phyloP scores from a whole-genome alignment of 1,140 invertebrate genomes.

The Melitaea cinxia region DNA sequence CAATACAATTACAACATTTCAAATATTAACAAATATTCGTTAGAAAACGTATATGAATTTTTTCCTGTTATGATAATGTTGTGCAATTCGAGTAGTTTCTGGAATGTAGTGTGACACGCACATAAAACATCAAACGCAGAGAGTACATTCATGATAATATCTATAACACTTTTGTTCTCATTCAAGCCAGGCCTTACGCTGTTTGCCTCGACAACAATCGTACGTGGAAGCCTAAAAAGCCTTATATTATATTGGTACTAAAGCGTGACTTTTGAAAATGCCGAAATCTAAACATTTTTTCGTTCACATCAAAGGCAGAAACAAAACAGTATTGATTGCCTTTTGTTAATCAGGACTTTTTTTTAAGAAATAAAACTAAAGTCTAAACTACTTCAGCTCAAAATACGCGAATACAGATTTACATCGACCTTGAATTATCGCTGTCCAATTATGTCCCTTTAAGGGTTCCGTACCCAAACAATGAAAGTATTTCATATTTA shows the following conservation, averaged over 20 bases:
- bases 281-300: constrained; percentile 12
- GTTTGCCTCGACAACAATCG: neutral
- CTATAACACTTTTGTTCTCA: neutral
- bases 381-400: neutral
- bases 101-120: neutral
- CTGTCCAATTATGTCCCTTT: too few species aligned
- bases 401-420: neutral
- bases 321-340: constrained; percentile 42
- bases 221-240: constrained; percentile 17
- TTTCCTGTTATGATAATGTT: neutral
- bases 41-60: too few species aligned
- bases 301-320: constrained; percentile 35
- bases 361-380: neutral
- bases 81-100: neutral
- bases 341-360: neutral
- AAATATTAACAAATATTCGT: too few species aligned
- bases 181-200: neutral
- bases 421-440: neutral
- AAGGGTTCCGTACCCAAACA: too few species aligned
- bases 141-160: neutral
- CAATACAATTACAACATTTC: neutral
- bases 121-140: constrained; percentile 6
- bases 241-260: constrained; percentile 13
- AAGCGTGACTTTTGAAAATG: constrained; percentile 39
- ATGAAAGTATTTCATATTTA: too few species aligned